A percentile compares a stretch with the other conserved stretches of the same genome.
These are phyloP conservation scores for Anolis carolinensis DNA, from an alignment of 2,113 vertebrate species.

Conservation along the genomic window DNA sequence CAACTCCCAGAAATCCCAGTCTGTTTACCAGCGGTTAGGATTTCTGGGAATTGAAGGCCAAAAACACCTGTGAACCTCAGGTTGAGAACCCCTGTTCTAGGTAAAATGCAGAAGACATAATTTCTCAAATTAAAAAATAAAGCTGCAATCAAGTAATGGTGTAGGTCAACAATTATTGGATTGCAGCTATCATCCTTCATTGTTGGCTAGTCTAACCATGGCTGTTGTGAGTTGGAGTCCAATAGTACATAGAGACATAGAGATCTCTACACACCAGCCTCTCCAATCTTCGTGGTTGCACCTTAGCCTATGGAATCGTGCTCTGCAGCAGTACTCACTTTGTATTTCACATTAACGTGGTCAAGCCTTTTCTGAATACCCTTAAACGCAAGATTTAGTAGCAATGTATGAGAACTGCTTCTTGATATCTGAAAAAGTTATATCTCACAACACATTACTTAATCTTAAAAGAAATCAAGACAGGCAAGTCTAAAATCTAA, in stretches of 20 bases:
- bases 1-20: no score
- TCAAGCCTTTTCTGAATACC: not conserved
- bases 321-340: not conserved
- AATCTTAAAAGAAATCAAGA: not conserved
- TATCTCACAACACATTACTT: not conserved
- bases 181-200: no score
- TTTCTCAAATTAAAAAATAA: not conserved
- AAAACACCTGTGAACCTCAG: no score
- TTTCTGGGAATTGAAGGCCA: no score
- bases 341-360: not conserved
- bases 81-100: no score
- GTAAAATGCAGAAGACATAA: not conserved
- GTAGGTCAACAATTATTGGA: no score
- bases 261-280: not conserved
- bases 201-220: no score
- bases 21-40: no score
- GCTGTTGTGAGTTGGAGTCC: no score
- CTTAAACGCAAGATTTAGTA: not conserved
- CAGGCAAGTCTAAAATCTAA: not conserved
- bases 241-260: not conserved
- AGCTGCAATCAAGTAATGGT: not conserved
- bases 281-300: not conserved
- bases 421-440: not conserved
- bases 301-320: not conserved
- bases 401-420: not conserved